Conservation (phyloP, 2,113 vertebrate genomes). For the Hippocampus barbouri region DNA sequence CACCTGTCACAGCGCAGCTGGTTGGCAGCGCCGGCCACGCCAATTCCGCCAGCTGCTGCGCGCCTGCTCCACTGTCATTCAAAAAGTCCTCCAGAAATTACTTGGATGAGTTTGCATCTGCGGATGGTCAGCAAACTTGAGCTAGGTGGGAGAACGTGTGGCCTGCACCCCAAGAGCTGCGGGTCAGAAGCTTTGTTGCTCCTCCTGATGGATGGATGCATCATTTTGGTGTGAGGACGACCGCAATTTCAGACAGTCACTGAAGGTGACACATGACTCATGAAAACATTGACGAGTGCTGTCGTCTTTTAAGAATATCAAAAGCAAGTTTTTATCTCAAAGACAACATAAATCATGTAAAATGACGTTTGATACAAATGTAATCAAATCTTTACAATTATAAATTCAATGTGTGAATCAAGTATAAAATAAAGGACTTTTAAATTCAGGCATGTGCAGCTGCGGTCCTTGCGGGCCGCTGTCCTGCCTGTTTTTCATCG, state of each 20-base stretch:
- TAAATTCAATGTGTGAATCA: neutral
- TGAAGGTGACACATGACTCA: neutral
- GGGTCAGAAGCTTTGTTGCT: neutral
- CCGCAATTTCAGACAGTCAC: neutral
- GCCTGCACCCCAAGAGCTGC: neutral
- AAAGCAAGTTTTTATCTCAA: neutral
- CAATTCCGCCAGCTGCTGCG: conserved; percentile 55
- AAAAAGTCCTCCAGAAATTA: neutral
- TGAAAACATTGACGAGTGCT: neutral
- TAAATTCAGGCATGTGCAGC: too few species aligned
- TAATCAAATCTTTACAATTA: neutral
- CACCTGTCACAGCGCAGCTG: conserved; percentile 59
- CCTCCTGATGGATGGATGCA: neutral
- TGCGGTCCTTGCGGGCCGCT: too few species aligned
- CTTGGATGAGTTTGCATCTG: neutral
- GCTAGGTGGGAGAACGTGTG: neutral
- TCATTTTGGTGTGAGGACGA: neutral
- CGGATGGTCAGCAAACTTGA: neutral
- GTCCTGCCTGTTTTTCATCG: too few species aligned
- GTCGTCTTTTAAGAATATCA: neutral
- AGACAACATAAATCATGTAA: neutral
- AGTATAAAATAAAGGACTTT: too few species aligned
- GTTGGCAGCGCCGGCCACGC: conserved; percentile 9
- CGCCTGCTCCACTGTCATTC: neutral
- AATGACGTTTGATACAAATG: neutral